phyloP scores from a whole-genome alignment of 1,140 invertebrate genomes.

The Drosophila truncata region DNA sequence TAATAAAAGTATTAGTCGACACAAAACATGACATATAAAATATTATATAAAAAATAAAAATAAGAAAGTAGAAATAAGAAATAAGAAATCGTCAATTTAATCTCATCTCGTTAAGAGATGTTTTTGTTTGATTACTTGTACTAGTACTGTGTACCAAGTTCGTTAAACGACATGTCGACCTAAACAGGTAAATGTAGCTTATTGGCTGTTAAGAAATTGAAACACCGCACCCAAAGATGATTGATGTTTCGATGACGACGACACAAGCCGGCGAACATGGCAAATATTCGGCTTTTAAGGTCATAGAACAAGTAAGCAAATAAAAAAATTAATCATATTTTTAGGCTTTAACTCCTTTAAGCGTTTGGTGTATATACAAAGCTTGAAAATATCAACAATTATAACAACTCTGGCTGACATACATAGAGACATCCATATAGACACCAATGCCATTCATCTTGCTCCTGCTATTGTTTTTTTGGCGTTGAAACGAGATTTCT shows the following conservation, averaged over 20 bases:
- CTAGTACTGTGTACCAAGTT: not conserved
- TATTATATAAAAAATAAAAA: too few species aligned
- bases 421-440: not conserved
- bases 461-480: constrained; percentile 43
- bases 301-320: constrained; percentile 52
- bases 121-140: not conserved
- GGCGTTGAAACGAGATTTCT: constrained; percentile 66
- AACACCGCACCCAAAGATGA: constrained; percentile 19
- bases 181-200: not conserved
- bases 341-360: not conserved
- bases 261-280: not conserved
- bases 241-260: constrained; percentile 40
- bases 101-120: not conserved
- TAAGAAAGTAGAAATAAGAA: too few species aligned
- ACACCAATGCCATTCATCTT: constrained; percentile 13
- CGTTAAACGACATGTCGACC: not conserved
- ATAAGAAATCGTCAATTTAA: too few species aligned
- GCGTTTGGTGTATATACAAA: not conserved
- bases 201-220: constrained; percentile 9
- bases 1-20: too few species aligned
- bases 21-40: too few species aligned
- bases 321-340: constrained; percentile 6
- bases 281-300: constrained; percentile 28
- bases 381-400: not conserved
- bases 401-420: constrained; percentile 1